These are phyloP conservation scores for Columba janthina DNA, from an alignment of 2,113 vertebrate genomes.

Conservation along the genomic window DNA sequence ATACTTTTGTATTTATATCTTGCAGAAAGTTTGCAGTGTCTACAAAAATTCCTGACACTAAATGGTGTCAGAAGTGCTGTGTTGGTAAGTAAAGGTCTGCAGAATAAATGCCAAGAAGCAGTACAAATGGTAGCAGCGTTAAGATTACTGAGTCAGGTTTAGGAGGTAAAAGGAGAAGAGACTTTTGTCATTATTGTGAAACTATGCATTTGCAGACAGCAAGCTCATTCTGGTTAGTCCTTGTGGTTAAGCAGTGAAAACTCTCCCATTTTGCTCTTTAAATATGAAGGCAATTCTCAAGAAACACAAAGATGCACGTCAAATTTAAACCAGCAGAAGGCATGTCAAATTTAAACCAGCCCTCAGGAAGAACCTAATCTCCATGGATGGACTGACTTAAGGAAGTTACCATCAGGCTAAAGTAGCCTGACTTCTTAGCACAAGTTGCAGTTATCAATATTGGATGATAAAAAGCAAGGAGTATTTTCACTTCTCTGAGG, in stretches of 20 bases:
- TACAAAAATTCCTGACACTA: slow-evolving; percentile 98
- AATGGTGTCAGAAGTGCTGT: slow-evolving; percentile 98
- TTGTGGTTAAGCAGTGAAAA: not conserved
- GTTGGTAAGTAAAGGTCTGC: slow-evolving; percentile 85
- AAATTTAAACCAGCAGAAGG: not conserved
- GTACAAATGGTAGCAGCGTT: not conserved
- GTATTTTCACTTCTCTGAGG: not conserved
- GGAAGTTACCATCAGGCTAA: not conserved
- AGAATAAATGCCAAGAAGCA: not conserved
- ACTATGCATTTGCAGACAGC: not conserved
- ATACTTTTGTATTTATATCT: slow-evolving; percentile 50
- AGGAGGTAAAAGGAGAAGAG: not conserved
- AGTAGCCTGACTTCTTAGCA: not conserved
- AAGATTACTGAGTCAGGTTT: not conserved
- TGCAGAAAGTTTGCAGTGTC: slow-evolving; percentile 96
- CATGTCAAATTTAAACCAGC: not conserved
- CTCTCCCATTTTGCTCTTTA: not conserved
- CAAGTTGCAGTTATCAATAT: not conserved
- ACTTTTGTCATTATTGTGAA: not conserved
- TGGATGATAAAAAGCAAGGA: not conserved
- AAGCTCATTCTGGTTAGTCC: not conserved
- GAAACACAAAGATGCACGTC: not conserved
- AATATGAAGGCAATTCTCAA: not conserved
- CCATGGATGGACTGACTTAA: not conserved
- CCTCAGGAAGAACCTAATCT: not conserved